A percentile compares a stretch with the other conserved stretches of the same genome.
These are phyloP conservation scores for Eucriotettix oculatus DNA, from an alignment of 2,888 invertebrate genomes.

Conservation along the genomic window DNA sequence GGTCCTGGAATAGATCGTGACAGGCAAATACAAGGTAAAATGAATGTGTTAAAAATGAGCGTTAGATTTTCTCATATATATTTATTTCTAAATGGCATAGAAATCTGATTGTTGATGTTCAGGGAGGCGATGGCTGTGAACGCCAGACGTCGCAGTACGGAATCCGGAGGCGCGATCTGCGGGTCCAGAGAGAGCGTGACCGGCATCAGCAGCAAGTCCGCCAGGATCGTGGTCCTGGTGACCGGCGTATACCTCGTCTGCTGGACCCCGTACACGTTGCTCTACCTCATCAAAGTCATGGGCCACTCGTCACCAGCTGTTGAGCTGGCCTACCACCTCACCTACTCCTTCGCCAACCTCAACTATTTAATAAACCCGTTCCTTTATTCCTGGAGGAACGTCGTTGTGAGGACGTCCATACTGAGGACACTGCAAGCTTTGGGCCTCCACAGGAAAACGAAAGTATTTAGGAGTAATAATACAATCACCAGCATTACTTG, in stretches of 20 bases:
- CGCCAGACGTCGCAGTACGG: neutral
- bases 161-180: neutral
- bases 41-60: too few species aligned
- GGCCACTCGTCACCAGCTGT: neutral
- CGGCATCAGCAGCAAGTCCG: conserved; percentile 2
- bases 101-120: neutral
- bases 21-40: too few species aligned
- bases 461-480: too few species aligned
- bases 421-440: too few species aligned
- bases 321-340: conserved; percentile 3
- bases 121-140: neutral
- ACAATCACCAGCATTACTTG: too few species aligned
- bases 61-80: too few species aligned
- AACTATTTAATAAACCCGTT: conserved; percentile 9
- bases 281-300: conserved; percentile 1
- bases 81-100: too few species aligned
- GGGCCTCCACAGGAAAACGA: too few species aligned
- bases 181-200: neutral
- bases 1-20: too few species aligned
- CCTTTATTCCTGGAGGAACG: conserved; percentile 11
- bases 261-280: conserved; percentile 7
- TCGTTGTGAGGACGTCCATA: neutral
- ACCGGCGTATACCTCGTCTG: conserved; percentile 4
- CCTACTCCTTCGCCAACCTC: conserved; percentile 5
- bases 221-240: conserved; percentile 3